Evolutionary conservation across 64 coral and sea anemone species (phyloP), one percentile per base, ranked within the genome.

Genomic region (Orbicella faveolata): DNA sequence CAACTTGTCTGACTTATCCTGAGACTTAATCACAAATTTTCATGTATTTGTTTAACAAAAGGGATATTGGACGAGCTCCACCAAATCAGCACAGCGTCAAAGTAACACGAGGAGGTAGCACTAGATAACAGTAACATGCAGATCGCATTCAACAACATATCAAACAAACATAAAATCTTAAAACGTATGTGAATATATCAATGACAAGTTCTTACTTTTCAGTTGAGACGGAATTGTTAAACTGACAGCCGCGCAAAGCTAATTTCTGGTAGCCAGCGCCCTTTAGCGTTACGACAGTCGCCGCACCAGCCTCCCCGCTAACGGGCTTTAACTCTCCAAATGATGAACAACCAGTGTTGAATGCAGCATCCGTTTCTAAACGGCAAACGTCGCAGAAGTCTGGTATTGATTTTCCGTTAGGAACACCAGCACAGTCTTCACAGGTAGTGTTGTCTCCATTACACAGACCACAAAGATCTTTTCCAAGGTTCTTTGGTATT

Each of bases 401-500:
- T 30, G 52, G 41, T 18, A 11, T 44, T 73, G 90, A 90, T 0
- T 80, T 81, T 20, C 95, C 95, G 37, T 82, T 91, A 35, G 92
- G 88, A 12, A 83, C 78, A 2, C 88, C 69, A 9, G 77, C 88
- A 62, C 95, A 96, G 51, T 96, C 95, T 1, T 54, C 62, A 37
- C 95, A 96, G 8, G 55, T 83, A 0, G 83, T 67, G 51, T 94
- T 91, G 25, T 87, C 76, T n/a, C 92, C 92, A 10, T 61, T 19
- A 23, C 95, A 96, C 1, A 83, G 9, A 53, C 91, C 88, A 88
- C 95, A 96, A 39, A 77, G 57, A 44, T 96, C 92, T 52, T 88
- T 44, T 19, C 95, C 83, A 3, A 41, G 19, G 17, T 39, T 91
- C 11, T 30, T 48, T 62, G 76, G 68, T 63, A 63, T 78, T 20